Evolutionary conservation across 2,113 vertebrate genomes (phyloP).

Genomic region (Tyrannus savana): DNA sequence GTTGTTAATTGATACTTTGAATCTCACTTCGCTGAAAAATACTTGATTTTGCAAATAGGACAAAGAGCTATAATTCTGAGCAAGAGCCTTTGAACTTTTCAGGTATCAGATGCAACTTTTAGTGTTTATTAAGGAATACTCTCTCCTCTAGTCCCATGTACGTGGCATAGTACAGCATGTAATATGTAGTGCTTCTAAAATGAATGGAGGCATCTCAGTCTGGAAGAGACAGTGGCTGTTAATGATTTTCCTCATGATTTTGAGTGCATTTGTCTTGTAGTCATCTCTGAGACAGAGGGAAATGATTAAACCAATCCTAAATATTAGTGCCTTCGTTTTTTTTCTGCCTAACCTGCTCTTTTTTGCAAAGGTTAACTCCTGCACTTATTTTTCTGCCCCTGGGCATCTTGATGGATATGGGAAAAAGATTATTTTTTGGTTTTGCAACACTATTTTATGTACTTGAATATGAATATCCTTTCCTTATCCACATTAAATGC

Average conservation of each 20-base stretch:
- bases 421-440: background rate
- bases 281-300: background rate
- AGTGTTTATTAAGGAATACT: background rate
- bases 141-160: background rate
- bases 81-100: background rate
- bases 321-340: background rate
- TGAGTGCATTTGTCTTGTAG: background rate
- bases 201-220: background rate
- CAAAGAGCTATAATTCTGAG: background rate
- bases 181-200: background rate
- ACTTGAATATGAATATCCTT: background rate
- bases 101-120: background rate
- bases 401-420: background rate
- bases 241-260: background rate
- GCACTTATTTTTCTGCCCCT: background rate
- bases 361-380: background rate
- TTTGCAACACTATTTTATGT: background rate
- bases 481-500: background rate
- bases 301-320: background rate
- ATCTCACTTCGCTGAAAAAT: background rate
- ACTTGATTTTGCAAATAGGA: background rate
- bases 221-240: background rate
- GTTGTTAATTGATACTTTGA: background rate
- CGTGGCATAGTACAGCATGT: background rate
- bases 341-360: background rate